A percentile compares a stretch with the other conserved stretches of the same genome.
Evolutionary conservation across 2,888 invertebrate species (phyloP).

Genomic region (Pterostichus niger): DNA sequence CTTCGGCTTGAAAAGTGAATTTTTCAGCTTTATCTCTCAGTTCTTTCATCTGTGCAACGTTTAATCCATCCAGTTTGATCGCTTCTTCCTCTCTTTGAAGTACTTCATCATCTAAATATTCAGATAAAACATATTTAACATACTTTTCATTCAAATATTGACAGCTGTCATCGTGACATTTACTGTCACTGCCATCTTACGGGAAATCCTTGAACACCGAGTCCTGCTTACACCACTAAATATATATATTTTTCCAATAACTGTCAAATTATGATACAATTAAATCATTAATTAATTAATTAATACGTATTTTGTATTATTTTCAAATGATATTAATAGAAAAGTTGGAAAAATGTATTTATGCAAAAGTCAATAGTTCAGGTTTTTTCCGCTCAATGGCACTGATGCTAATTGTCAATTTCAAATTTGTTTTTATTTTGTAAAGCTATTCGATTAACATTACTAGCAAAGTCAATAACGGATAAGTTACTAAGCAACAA

Average conservation of each 20-base stretch:
- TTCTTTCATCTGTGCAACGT: constrained; percentile 95
- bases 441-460: no score
- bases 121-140: not conserved
- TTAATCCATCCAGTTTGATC: constrained; percentile 96
- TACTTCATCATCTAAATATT: constrained; percentile 89
- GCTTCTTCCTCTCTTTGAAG: constrained; percentile 96
- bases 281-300: no score
- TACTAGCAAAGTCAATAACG: no score
- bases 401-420: not conserved
- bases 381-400: not conserved
- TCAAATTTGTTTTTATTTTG: no score
- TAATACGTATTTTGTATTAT: no score
- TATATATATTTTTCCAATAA: no score
- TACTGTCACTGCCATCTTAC: not conserved
- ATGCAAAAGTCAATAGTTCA: no score
- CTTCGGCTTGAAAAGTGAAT: constrained; percentile 97
- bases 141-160: not conserved
- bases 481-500: not conserved
- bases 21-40: constrained; percentile 93
- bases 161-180: not conserved
- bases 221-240: not conserved
- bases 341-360: no score
- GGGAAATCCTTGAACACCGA: not conserved
- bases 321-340: no score
- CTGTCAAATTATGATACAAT: no score